Base-by-base conservation (phyloP, 2,888 invertebrate genomes). In the Drosophila pullipes region DNA sequence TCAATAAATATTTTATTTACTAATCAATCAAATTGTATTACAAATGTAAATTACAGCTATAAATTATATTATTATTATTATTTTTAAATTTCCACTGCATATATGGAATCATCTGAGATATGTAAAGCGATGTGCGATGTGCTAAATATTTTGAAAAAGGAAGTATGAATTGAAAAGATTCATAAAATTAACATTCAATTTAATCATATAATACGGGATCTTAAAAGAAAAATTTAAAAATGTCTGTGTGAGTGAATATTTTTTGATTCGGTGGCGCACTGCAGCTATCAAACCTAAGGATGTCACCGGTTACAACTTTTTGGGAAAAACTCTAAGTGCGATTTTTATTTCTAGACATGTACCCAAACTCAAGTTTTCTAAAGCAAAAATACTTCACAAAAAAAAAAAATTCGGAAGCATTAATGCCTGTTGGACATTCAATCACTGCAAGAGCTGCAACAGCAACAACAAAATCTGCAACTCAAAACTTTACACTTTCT, bases 71-170 rank as follows among this genome's bases (percentile, higher is more conserved):
- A 2, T 16, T 25, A 16, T 16, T 25, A 11, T 4, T 7, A 3
- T 13, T 4, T 47, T 25, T 16, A 4, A 4, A 25, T 16, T 22
- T 7, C 2, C 3, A 44, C 6, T 22, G 3, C 13, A 13, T 44
- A 9, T 18, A 39, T 18, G 6, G 44, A 11, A 44, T 22, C 44
- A 22, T 44, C 11, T 44, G 11, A 22, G 22, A 3, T n/a, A n/a
- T 41, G 10, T n/a, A 11, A 74, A 81, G 44, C 63, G 7, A 81
- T 76, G 44, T 71, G 93, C 52, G 93, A 93, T 81, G 90, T 92
- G 4, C 70, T 91, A 0, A 93, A 92, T 65, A 70, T 92, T 54
- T 54, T 86, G 18, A 90, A 91, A 59, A 85, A 80, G 25, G 77
- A 91, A 82, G 92, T 92, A 67, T 28, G 0, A 7, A 39, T n/a